These are phyloP conservation scores for Dynastes maya DNA, from an alignment of 2,888 invertebrate species.

Conservation along the genomic window DNA sequence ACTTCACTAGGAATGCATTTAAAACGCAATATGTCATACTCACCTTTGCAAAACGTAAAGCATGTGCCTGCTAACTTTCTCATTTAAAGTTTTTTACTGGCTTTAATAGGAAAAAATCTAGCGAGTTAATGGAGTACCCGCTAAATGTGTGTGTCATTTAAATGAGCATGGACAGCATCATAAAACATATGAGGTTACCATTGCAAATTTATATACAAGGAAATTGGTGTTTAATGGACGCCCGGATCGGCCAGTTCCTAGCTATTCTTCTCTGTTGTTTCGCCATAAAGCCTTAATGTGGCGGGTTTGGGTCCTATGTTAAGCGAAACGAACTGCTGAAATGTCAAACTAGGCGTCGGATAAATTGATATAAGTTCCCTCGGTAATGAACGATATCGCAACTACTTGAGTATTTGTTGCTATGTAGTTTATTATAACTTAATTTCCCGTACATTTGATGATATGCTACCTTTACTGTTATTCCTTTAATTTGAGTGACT, in stretches of 20 bases:
- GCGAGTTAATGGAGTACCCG: too few species aligned
- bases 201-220: background rate
- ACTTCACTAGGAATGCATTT: too few species aligned
- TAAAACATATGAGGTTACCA: background rate
- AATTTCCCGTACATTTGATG: too few species aligned
- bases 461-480: too few species aligned
- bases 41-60: too few species aligned
- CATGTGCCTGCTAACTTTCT: too few species aligned
- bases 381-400: background rate
- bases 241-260: background rate
- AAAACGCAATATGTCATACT: too few species aligned
- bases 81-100: too few species aligned
- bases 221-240: background rate
- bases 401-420: background rate
- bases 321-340: slow-evolving; percentile 26
- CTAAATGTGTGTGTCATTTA: background rate
- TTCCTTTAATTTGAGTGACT: too few species aligned
- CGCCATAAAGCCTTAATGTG: background rate
- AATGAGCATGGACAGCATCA: background rate
- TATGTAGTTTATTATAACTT: too few species aligned
- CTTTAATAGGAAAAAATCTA: too few species aligned
- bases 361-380: slow-evolving; percentile 1
- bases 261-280: background rate
- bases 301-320: background rate
- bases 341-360: background rate